Conservation (phyloP, 1,140 invertebrate genomes). For the Brachionus paranguensis region DNA sequence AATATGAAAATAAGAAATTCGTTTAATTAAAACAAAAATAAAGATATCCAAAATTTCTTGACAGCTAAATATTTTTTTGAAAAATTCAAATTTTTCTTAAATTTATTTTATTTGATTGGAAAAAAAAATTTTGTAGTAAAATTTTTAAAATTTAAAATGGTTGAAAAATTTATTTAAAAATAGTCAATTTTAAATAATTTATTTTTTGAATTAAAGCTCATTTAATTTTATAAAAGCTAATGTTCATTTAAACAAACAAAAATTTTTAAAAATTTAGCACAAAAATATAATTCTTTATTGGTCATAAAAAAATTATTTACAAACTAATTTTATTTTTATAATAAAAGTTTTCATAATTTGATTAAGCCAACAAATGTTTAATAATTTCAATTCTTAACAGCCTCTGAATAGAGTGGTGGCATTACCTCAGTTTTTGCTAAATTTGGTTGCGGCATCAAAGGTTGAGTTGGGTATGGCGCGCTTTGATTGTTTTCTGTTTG, state of each 20-base stretch:
- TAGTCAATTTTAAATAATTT: no score
- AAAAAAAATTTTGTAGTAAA: no score
- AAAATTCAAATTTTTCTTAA: no score
- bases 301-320: neutral
- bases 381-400: neutral
- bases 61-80: no score
- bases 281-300: neutral
- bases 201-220: no score
- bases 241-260: neutral
- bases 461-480: neutral
- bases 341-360: neutral
- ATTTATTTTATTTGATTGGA: no score
- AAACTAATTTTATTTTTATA: neutral
- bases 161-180: no score
- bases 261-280: neutral
- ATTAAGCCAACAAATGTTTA: neutral
- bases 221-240: no score
- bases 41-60: no score
- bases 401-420: conserved; percentile 12
- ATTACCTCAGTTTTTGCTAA: neutral
- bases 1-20: no score
- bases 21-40: no score
- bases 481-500: neutral
- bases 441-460: conserved; percentile 2
- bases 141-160: no score